Evolutionary conservation across 2,888 invertebrate species (phyloP), one percentile per base, ranked within the genome.

Genomic region (Pinctada fucata): DNA sequence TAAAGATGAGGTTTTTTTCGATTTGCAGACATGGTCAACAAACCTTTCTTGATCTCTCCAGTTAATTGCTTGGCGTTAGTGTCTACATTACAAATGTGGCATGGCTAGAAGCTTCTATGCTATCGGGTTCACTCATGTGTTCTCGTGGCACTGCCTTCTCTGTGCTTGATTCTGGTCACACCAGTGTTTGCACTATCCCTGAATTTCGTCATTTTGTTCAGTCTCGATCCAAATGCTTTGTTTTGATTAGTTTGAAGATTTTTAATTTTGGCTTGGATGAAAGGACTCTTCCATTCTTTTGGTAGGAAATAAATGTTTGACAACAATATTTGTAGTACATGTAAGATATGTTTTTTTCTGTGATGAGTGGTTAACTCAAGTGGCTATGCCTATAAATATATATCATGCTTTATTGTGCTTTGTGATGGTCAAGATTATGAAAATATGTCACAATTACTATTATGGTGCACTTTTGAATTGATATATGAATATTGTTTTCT

Each of bases 151-250:
- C 75, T 75, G 68, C 69, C 52, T 68, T 58, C 48, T 52, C 69
- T 47, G 45, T 47, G 68, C 79, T 80, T 72, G 76, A 79, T 83
- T 79, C 79, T 82, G 83, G 83, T 85, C 82, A 85, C 85, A 85
- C 83, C 83, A 83, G 83, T 83, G 79, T 76, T 71, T 81, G 78
- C 82, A 78, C 75, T 71, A 71, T 72, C 75, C 80, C 69, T 78
- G 73, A 73, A 63, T 67, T 67, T 69, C 69, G 68, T 45, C 48
- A 65, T 67, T 77, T 65, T 71, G 47, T 58, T 58, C 58, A 58
- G 58, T 58, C 58, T 58, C 58, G 58, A 58, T 58, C 58, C 58
- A 58, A 31, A 72, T 66, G 49, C 71, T 67, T 72, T 50, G 51
- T 68, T 49, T 49, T n/a, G 64, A 47, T 77, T 31, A 31, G 3